Base-by-base conservation (phyloP, 2,113 vertebrate genomes). In the Pomatostomus ruficeps region DNA sequence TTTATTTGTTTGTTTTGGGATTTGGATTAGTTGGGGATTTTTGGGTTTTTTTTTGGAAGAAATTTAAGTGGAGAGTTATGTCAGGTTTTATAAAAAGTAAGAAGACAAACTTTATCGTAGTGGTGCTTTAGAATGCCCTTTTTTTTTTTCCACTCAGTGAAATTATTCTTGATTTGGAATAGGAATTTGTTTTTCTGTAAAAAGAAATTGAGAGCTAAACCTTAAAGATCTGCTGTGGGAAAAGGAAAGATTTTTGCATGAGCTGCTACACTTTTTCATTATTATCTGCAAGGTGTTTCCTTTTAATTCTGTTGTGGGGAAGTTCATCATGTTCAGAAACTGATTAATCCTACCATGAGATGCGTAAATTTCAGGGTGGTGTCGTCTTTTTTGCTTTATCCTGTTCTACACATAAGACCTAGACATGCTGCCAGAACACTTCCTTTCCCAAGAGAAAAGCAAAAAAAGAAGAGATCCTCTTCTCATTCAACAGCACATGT, bases 211-310 rank as follows among this genome's bases (percentile, higher is more conserved):
- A 68, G 29, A 75, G 24, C 43, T 42, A 52, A 71, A 65, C 54
- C 46, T 93, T 95, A 57, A 96, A 97, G 35, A 80, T 57, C 42
- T 95, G 75, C 89, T 94, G 67, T 88, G 86, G 91, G 77, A 91
- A 93, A 59, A 91, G 93, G 92, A 93, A 97, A 89, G 83, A 78
- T 88, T 95, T 97, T 95, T 95, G 66, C 89, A 76, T 91, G 85
- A 96, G 76, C 67, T 88, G 40, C 78, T 89, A 52, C 54, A 90
- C 40, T 94, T 97, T 96, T 91, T 93, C 66, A 43, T 87, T 88
- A 92, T 97, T 96, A 97, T 98, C 96, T 97, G 67, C 97, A 98
- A 98, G 98, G 95, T 98, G 97, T 98, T 98, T 98, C 97, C 97
- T 97, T 93, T 97, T 86, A 78, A 82, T 93, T 92, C 81, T 96